Percentiles rank a stretch among this genome's conserved stretches.
Evolutionary conservation across 2,113 vertebrate genomes (phyloP).

Genomic region (Lonchura striata): DNA sequence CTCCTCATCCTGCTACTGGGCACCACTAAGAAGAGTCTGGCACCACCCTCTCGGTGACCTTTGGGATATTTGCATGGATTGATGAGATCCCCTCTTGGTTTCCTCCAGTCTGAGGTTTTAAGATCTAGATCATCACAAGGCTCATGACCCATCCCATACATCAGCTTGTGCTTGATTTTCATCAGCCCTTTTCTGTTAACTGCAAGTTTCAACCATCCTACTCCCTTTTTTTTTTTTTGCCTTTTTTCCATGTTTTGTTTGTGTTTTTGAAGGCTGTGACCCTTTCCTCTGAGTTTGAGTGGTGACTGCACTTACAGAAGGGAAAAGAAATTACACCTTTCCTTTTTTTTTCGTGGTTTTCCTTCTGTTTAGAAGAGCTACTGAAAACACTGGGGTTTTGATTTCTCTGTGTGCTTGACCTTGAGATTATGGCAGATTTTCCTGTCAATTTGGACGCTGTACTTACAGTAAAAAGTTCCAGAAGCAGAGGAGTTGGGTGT

Average conservation of each 20-base stretch:
- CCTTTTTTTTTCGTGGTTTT: not conserved
- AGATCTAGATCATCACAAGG: not conserved
- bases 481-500: not conserved
- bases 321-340: not conserved
- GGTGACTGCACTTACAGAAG: not conserved
- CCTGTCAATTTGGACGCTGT: not conserved
- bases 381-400: fast-evolving
- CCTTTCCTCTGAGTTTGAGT: not conserved
- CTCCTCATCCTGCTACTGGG: not conserved
- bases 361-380: not conserved
- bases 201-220: not conserved
- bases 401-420: not conserved
- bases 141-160: not conserved
- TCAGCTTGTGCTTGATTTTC: not conserved
- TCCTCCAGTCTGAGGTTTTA: not conserved
- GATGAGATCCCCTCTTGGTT: not conserved
- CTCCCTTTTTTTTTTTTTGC: not conserved
- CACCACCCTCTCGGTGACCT: not conserved
- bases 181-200: not conserved
- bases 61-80: not conserved
- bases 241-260: not conserved
- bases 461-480: not conserved
- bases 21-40: not conserved
- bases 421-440: not conserved
- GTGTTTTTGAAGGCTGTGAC: not conserved